Conservation (phyloP, 2,888 invertebrate species). For the Tiliacea citrago region DNA sequence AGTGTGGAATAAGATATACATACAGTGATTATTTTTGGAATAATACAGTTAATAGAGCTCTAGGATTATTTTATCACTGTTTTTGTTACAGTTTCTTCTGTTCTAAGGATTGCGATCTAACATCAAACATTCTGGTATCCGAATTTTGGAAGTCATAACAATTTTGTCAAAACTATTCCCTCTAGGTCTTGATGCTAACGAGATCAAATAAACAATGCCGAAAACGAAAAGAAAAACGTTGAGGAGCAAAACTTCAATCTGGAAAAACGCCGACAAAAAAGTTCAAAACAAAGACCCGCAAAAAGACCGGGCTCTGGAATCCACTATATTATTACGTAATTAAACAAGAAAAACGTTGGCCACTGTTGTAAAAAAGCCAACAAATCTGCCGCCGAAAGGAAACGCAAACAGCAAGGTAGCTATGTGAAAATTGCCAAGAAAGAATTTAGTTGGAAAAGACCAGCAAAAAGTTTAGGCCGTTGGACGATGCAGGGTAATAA, state of each 20-base stretch:
- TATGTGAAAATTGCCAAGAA: slow-evolving; percentile 77
- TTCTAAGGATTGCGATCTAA: not conserved
- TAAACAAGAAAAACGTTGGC: slow-evolving; percentile 77
- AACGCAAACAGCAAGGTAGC: slow-evolving; percentile 83
- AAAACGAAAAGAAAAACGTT: slow-evolving; percentile 40
- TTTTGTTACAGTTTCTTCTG: not conserved
- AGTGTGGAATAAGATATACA: not conserved
- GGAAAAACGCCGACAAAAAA: slow-evolving; percentile 54
- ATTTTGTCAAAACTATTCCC: not conserved
- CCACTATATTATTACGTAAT: slow-evolving; percentile 81
- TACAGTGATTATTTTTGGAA: too few relatives aligned
- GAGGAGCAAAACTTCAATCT: slow-evolving; percentile 49
- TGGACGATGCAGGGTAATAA: slow-evolving; percentile 83
- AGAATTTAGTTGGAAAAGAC: slow-evolving; percentile 63
- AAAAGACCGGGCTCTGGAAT: slow-evolving; percentile 65
- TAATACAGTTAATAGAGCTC: not conserved
- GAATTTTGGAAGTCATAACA: not conserved
- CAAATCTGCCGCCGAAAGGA: slow-evolving; percentile 86
- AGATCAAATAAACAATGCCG: slow-evolving; percentile 56
- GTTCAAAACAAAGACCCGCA: slow-evolving; percentile 50
- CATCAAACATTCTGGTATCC: not conserved
- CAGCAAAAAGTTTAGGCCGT: slow-evolving; percentile 66
- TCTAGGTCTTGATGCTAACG: not conserved
- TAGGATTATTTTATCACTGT: not conserved
- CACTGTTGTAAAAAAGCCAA: slow-evolving; percentile 76